A percentile compares a stretch with the other conserved stretches of the same genome.
Conservation (phyloP, 2,888 invertebrate species). For the Adela reaumurella region DNA sequence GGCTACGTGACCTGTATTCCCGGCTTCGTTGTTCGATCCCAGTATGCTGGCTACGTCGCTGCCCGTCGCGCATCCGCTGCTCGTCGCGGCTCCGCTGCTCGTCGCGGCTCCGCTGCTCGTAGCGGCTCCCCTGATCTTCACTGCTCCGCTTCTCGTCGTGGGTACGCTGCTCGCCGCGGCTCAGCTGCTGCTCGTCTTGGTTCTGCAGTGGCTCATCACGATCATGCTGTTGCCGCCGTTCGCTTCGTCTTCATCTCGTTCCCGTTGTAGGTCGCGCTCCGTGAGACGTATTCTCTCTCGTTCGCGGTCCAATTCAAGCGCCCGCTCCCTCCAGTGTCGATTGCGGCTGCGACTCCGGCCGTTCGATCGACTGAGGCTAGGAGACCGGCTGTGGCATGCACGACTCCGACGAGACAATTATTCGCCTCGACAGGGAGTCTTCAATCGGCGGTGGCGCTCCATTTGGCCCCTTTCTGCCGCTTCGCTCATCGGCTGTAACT, state of each 20-base stretch:
- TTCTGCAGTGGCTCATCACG: neutral
- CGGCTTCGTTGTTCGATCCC: neutral
- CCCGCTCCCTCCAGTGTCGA: neutral
- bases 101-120: too few species aligned
- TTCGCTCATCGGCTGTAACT: too few species aligned
- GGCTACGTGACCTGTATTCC: slow-evolving; percentile 6
- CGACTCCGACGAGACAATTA: too few species aligned
- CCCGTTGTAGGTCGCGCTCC: neutral
- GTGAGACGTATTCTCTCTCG: neutral
- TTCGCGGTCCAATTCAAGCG: neutral
- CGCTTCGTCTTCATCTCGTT: neutral
- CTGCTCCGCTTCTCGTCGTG: too few species aligned
- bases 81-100: too few species aligned
- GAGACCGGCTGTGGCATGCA: too few species aligned
- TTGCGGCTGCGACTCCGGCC: slow-evolving; percentile 1
- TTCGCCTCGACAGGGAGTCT: too few species aligned
- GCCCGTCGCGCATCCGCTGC: neutral
- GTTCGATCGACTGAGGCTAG: neutral
- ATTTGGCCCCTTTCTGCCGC: too few species aligned
- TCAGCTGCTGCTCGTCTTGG: neutral
- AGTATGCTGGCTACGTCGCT: neutral
- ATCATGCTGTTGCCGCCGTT: neutral
- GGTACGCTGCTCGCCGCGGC: too few species aligned
- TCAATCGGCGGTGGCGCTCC: too few species aligned
- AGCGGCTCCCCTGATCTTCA: too few species aligned